Evolutionary conservation across 1,140 invertebrate genomes (phyloP).

Genomic region (Leptoteleia sp.): DNA sequence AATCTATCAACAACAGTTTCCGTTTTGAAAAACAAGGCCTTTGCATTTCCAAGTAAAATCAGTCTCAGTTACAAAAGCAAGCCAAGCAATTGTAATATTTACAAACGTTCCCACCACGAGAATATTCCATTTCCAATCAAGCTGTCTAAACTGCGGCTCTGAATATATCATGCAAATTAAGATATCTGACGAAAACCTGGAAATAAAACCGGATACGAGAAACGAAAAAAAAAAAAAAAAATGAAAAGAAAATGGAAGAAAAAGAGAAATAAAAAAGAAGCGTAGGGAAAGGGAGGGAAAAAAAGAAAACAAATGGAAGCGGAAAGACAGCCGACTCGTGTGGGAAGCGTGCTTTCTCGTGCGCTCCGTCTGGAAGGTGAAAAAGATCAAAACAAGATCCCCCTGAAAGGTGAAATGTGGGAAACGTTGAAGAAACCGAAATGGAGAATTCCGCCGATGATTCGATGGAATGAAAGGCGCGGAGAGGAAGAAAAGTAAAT

Average conservation of each 20-base stretch:
- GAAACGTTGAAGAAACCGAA: conserved; percentile 47
- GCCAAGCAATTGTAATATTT: too few species aligned
- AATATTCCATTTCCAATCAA: too few species aligned
- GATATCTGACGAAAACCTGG: conserved; percentile 11
- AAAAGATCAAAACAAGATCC: conserved; percentile 44
- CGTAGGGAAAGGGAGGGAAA: background rate
- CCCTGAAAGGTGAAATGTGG: conserved; percentile 42
- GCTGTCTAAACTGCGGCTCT: background rate
- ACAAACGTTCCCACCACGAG: too few species aligned
- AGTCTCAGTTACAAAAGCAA: too few species aligned
- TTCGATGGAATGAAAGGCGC: conserved; percentile 37
- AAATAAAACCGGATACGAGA: background rate
- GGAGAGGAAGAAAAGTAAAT: conserved; percentile 43
- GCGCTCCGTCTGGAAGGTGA: too few species aligned
- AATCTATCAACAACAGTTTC: too few species aligned
- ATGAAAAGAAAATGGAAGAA: background rate
- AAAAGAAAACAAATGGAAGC: background rate
- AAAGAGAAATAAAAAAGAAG: background rate
- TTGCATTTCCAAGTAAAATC: too few species aligned
- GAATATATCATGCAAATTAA: conserved; percentile 21
- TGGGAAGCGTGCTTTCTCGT: too few species aligned
- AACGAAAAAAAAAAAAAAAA: background rate
- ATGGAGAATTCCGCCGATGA: conserved; percentile 17
- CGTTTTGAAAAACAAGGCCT: too few species aligned
- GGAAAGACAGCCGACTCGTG: too few species aligned